phyloP scores from a whole-genome alignment of 2,797 vertebrate genomes.

The Allobates femoralis region DNA sequence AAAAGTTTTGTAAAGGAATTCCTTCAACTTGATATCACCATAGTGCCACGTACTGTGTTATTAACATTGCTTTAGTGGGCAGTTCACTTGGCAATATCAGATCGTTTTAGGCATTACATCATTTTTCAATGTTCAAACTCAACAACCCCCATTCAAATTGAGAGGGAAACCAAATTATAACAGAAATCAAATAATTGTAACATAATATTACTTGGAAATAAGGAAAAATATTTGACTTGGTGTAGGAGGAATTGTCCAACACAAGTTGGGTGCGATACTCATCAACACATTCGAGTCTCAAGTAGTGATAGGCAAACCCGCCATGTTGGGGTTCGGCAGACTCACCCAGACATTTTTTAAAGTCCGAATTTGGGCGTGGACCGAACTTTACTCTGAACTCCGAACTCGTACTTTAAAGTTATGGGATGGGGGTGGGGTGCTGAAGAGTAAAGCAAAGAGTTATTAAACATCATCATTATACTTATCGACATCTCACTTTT shows the following conservation, averaged over 20 bases:
- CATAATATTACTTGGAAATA: neutral
- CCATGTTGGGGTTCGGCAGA: too few relatives aligned
- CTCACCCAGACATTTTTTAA: too few relatives aligned
- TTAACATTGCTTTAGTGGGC: neutral
- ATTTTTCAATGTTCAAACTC: neutral
- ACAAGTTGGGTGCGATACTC: neutral
- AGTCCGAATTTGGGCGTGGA: too few relatives aligned
- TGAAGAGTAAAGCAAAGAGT: too few relatives aligned
- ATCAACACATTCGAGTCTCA: too few relatives aligned
- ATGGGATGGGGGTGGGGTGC: too few relatives aligned
- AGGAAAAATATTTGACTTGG: neutral
- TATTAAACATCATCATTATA: too few relatives aligned
- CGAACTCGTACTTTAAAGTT: too few relatives aligned
- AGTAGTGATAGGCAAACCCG: too few relatives aligned
- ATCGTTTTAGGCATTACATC: neutral
- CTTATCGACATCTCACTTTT: too few relatives aligned
- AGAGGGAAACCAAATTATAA: neutral
- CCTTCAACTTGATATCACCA: neutral
- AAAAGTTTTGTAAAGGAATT: neutral
- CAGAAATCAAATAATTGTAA: neutral
- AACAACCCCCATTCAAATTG: neutral
- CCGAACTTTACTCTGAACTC: too few relatives aligned
- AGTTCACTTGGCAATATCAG: neutral
- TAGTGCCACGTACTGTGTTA: neutral
- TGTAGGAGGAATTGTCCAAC: neutral